Evolutionary conservation across 1,140 invertebrate species (phyloP), one percentile per base, ranked within the genome.

Genomic region (Anastatus disparis): DNA sequence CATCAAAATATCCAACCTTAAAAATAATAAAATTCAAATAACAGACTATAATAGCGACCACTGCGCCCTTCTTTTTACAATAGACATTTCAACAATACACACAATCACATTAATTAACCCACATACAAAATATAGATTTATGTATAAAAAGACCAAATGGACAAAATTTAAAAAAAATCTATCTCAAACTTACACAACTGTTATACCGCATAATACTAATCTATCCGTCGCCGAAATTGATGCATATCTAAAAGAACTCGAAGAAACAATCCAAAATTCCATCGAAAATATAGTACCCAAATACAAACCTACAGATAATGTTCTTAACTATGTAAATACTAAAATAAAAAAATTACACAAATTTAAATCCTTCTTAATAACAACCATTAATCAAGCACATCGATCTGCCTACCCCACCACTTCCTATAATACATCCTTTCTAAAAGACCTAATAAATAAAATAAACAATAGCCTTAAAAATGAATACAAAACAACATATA

Each of bases 271-370:
- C 29, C 20, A 20, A 35, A 58, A 58, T 17, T 46, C 12, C 3
- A 17, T 42, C 1, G 17, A 15, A 15, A 22, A 12, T 15, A 48
- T 46, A 20, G 55, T 29, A 69, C 1, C 48, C 63, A 22, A 29
- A 26, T 52, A 24, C 15, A 27, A 15, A 13, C 0, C 12, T 12
- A 63, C 2, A 29, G 15, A 48, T 63, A 63, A 48, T 20, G 8
- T 52, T n/a, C 62, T 52, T n/a, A 64, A 64, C 27, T 66, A 55
- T 46, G 12, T 56, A 8, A 44, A 26, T 2, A 2, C 0, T 3
- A 53, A 66, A 27, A 66, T 56, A 22, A 55, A 42, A 27, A 55
- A 40, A 29, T 20, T 66, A 42, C 50, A 56, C 12, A 40, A 55
- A 40, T 42, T 27, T 42, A 66, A 66, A 56, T 55, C 35, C 0